phyloP scores from a whole-genome alignment of 2,797 vertebrate species.

The Xyrichtys novacula region DNA sequence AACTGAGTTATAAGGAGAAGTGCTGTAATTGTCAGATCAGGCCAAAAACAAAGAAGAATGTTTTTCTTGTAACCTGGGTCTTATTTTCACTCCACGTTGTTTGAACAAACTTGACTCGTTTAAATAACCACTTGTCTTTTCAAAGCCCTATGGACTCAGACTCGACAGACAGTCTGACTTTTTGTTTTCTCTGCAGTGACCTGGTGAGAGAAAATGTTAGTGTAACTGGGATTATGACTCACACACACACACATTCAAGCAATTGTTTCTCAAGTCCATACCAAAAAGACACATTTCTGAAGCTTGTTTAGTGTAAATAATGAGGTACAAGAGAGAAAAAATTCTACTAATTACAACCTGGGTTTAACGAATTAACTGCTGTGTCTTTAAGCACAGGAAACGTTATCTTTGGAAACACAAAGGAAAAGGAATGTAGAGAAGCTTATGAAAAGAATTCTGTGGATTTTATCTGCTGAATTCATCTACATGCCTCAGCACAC shows the following conservation, averaged over 20 bases:
- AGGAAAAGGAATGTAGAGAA: background rate
- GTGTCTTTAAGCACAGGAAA: background rate
- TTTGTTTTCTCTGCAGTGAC: background rate
- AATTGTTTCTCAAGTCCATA: background rate
- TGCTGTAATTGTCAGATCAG: slow-evolving; percentile 15
- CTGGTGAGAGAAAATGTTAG: background rate
- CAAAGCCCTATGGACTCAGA: background rate
- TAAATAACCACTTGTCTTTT: slow-evolving; percentile 7
- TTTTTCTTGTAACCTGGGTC: background rate
- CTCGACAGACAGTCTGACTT: background rate
- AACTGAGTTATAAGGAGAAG: slow-evolving; percentile 15
- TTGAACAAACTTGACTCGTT: background rate
- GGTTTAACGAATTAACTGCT: slow-evolving; percentile 10
- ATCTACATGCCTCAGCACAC: background rate
- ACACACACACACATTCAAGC: background rate
- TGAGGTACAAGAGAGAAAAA: background rate
- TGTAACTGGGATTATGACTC: background rate
- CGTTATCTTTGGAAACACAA: background rate
- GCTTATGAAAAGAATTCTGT: background rate
- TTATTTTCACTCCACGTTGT: slow-evolving; percentile 16
- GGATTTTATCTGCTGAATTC: background rate
- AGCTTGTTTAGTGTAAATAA: background rate
- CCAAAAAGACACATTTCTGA: background rate
- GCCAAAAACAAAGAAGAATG: background rate
- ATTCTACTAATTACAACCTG: no score